Evolutionary conservation across 2,888 invertebrate species (phyloP).

Genomic region (Pinctada fucata): DNA sequence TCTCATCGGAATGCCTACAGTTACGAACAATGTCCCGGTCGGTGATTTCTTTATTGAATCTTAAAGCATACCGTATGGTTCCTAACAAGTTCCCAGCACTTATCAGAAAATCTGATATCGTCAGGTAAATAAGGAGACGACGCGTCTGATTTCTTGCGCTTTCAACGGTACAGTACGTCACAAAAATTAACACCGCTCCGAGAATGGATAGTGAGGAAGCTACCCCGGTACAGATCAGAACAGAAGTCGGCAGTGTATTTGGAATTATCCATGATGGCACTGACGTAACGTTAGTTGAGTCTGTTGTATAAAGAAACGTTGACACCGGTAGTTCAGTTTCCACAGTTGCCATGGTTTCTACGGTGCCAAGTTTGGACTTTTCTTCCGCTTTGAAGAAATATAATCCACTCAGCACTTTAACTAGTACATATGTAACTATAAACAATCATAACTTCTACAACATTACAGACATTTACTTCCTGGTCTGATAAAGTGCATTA

Average conservation of each 20-base stretch:
- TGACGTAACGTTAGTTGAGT: background rate
- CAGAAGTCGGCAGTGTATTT: background rate
- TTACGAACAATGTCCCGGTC: background rate
- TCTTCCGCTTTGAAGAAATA: background rate
- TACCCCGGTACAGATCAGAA: constrained; percentile 13
- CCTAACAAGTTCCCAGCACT: constrained; percentile 48
- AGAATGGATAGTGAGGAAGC: constrained; percentile 45
- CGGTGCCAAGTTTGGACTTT: background rate
- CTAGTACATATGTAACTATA: too few relatives aligned
- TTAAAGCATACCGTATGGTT: constrained; percentile 20
- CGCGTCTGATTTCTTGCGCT: constrained; percentile 40
- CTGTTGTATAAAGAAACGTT: background rate
- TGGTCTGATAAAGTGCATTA: too few relatives aligned
- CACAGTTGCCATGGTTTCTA: background rate
- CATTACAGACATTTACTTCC: too few relatives aligned
- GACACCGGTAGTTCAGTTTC: background rate
- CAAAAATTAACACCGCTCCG: constrained; percentile 49
- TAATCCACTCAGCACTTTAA: too few relatives aligned
- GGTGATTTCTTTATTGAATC: background rate
- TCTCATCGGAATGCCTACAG: constrained; percentile 17
- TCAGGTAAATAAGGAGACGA: constrained; percentile 49
- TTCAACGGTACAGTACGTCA: constrained; percentile 41
- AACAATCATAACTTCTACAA: too few relatives aligned
- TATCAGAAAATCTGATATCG: constrained; percentile 48
- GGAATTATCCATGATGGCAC: background rate